Percentiles rank a stretch among this genome's conserved stretches.
Conservation (phyloP, 2,888 invertebrate species). For the Brenthis ino region DNA sequence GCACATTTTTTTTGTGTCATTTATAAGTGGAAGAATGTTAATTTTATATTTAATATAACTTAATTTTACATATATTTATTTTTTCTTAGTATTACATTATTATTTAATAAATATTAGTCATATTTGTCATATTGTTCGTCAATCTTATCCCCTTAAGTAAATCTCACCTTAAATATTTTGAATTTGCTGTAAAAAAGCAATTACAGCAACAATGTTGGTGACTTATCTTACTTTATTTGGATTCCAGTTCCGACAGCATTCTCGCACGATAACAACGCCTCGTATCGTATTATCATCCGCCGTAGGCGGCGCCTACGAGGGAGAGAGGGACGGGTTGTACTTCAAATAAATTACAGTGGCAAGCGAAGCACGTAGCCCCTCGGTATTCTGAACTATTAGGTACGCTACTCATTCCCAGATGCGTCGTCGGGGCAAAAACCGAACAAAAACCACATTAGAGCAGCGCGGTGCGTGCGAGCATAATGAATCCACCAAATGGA, state of each 20-base stretch:
- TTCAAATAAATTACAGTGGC: conserved; percentile 40
- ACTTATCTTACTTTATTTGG: conserved; percentile 50
- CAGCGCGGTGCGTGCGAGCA: conserved; percentile 43
- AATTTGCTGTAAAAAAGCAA: conserved; percentile 14
- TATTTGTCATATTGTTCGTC: no score
- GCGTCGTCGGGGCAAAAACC: conserved; percentile 39
- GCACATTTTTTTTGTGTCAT: no score
- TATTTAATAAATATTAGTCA: no score
- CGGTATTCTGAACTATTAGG: conserved; percentile 45
- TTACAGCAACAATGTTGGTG: conserved; percentile 39
- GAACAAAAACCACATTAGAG: conserved; percentile 45
- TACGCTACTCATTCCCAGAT: conserved; percentile 44
- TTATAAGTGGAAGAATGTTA: no score
- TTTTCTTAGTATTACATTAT: no score
- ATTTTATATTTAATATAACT: no score
- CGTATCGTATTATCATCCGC: conserved; percentile 32
- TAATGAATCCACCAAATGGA: conserved; percentile 43
- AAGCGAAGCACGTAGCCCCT: conserved; percentile 42
- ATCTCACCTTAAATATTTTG: background rate
- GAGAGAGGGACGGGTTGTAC: conserved; percentile 33
- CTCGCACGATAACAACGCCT: conserved; percentile 45
- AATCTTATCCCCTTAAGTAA: no score
- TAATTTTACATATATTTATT: no score
- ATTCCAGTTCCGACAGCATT: conserved; percentile 46
- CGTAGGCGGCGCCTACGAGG: conserved; percentile 24